Evolutionary conservation across 2,888 invertebrate species (phyloP), one percentile per base, ranked within the genome.

Genomic region (Latheticus oryzae): DNA sequence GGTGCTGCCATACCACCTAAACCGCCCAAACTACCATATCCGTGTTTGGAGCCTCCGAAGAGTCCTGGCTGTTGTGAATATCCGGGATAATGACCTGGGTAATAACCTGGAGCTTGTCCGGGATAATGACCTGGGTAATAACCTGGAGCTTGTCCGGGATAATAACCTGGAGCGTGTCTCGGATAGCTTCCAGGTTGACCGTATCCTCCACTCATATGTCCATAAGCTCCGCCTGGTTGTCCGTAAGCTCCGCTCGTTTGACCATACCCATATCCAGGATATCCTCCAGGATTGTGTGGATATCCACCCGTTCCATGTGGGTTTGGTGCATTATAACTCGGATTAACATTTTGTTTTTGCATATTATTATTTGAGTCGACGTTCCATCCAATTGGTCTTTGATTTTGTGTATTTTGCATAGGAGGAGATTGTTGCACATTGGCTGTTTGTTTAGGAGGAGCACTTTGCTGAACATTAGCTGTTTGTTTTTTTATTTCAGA

Each of bases 351-450:
- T 24, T 61, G 57, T 13, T 58, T 40, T 35, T 52, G 19, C 2
- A 33, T 16, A 8, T 26, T 48, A 9, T 38, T 52, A 32, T 23
- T 53, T 17, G 28, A 38, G 50, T 62, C 61, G n/a, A 70, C 69
- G 21, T 70, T 70, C 72, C 72, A 72, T 9, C 72, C 72, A 17
- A 68, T 58, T 3, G 66, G 67, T 7, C 58, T 47, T 8, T 12
- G 11, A 8, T 9, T 11, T 1, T 16, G 8, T 19, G 5, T 5
- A 5, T n/a, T 3, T 19, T 28, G 28, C 28, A n/a, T 33, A 15
- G 5, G 7, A 8, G 26, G 12, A 2, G 53, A 45, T 23, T 58
- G 58, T 11, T 59, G 59, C 4, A 57, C 28, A 12, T 65, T 53
- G 0, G 65, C 17, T 3, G 58, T 61, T 21, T 70, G 61, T 42